Evolutionary conservation across 2,113 vertebrate species (phyloP), one percentile per base, ranked within the genome.

Genomic region (Albula glossodonta): DNA sequence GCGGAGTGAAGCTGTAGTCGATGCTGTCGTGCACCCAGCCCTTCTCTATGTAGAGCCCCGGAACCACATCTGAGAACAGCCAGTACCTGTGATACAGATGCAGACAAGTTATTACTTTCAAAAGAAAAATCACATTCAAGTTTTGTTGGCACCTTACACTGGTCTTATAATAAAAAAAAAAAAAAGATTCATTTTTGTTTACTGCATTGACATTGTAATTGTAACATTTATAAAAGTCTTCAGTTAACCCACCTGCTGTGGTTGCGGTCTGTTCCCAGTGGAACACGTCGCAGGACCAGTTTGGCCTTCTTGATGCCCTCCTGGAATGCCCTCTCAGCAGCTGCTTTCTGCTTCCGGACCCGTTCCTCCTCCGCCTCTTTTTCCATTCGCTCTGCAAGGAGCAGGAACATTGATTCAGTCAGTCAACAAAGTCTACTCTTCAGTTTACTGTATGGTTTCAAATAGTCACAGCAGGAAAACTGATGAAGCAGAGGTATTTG

Each of bases 41-140:
- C 85, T 99, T 99, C 90, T 99, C 98, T n/a, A 99, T 95, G 91
- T 97, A 99, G 85, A 99, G 94, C 10, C 98, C 98, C 74, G 98
- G 98, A 89, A 98, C 96, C 84, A 98, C 97, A 78, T 99, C 97
- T 0, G 97, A 99, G 92, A 99, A 99, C 77, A 99, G 95, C 98
- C 98, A 99, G 87, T 98, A 99, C 86, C 98, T 99, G 92, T n/a
- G 8, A 57, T 5, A 74, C 57, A 81, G 49, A 53, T 19, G 86
- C 41, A 56, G 31, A 41, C 31, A 41, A 41, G 31, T 41, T 41
- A 41, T 41, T 41, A 41, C 31, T 41, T 41, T 41, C 31, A 41
- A 41, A 41, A 41, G 31, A 41, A 41, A 41, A 41, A 41, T 41
- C 0, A 41, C 31, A 41, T 41, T 41, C 31, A 41, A 41, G 31